Evolutionary conservation across 2,888 invertebrate genomes (phyloP), one percentile per base, ranked within the genome.

Genomic region (Troides aeacus): DNA sequence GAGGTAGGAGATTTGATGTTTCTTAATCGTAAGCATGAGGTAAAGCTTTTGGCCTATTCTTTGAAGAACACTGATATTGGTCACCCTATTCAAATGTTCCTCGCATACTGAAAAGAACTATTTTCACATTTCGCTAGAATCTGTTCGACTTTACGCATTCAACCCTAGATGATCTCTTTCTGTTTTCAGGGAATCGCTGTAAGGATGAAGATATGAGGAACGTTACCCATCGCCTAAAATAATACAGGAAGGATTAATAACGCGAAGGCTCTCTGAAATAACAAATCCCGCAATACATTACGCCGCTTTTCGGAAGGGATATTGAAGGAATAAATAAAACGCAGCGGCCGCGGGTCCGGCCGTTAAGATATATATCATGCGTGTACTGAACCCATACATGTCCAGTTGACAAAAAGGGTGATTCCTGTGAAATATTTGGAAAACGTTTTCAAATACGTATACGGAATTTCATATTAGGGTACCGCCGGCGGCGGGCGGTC

Each of bases 351-450:
- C 68, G 75, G 77, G 79, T 77, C 74, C 78, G 81, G 73, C 78
- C 80, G 83, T 78, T 81, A 84, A 87, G 85, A 83, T 85, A 89
- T 90, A 90, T 89, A 90, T 90, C 89, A 90, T 86, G 81, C 75
- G 75, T 73, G 77, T 23, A n/a, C 58, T 24, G 24, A 59, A 24
- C 24, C 24, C 24, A 59, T 24, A 23, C 87, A 89, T 84, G 89
- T 89, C 88, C 86, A 83, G 84, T 88, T 89, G 90, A 90, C 89
- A 90, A 90, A 90, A 90, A 85, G 89, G 89, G 87, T 87, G 86
- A 90, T 89, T 87, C 83, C 83, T 81, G 76, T 72, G 76, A 84
- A 89, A 89, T 89, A 89, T 89, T 88, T 83, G 76, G 1, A 71
- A 69, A 71, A 66, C 23, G 56, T 23, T 56, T 21, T 56, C 56